These are phyloP conservation scores for Desmophyllum pertusum DNA, from an alignment of 92 coral and sea anemone genomes.

Conservation along the genomic window DNA sequence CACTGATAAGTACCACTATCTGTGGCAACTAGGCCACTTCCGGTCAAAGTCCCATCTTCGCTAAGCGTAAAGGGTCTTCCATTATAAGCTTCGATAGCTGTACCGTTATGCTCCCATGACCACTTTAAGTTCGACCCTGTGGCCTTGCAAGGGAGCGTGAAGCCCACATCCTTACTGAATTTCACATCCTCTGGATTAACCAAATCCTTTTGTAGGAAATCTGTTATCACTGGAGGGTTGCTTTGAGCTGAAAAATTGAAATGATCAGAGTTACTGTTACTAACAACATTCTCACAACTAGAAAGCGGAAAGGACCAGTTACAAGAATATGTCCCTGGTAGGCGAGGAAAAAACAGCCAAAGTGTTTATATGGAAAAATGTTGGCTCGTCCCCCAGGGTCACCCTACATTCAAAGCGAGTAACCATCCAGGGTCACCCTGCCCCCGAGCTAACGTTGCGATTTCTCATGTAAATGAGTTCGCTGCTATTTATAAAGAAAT, in stretches of 20 bases:
- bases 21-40: not conserved
- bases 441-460: too few species aligned
- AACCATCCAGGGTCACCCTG: too few species aligned
- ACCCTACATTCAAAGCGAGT: too few species aligned
- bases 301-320: too few species aligned
- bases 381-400: too few species aligned
- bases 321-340: too few species aligned
- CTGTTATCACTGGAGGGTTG: slow-evolving; percentile 23
- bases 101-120: slow-evolving; percentile 47
- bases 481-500: too few species aligned
- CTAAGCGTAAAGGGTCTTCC: not conserved
- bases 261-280: not conserved
- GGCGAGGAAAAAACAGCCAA: too few species aligned
- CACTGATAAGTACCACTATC: slow-evolving; percentile 47
- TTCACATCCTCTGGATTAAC: slow-evolving; percentile 30
- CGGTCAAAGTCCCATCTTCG: slow-evolving; percentile 28
- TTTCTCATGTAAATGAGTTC: too few species aligned
- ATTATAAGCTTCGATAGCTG: not conserved
- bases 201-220: slow-evolving; percentile 22
- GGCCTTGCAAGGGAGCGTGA: slow-evolving; percentile 30
- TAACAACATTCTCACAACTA: too few species aligned
- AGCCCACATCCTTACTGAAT: not conserved
- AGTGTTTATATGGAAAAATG: too few species aligned
- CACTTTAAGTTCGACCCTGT: slow-evolving; percentile 44
- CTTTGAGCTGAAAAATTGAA: not conserved